Conservation (phyloP, 2,888 invertebrate species). For the Sympetrum striolatum region DNA sequence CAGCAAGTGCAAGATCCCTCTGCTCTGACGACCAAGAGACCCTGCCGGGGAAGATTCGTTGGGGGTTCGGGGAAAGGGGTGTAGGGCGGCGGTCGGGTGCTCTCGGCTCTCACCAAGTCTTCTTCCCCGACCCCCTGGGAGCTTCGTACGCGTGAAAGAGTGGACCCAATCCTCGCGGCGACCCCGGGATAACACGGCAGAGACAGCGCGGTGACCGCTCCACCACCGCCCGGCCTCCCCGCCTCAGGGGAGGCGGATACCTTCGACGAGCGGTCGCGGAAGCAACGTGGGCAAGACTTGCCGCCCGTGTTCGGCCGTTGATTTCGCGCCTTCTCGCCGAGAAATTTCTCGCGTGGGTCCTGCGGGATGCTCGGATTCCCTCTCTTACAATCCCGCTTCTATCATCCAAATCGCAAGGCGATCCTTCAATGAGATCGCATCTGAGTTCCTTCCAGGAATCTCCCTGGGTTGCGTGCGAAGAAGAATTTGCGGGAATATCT, state of each 20-base stretch:
- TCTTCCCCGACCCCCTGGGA: slow-evolving; percentile 34
- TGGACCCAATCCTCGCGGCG: slow-evolving; percentile 36
- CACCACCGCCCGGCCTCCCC: slow-evolving; percentile 37
- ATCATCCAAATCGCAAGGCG: neutral
- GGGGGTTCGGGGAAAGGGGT: slow-evolving; percentile 34
- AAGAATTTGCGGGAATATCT: neutral
- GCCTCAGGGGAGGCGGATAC: slow-evolving; percentile 35
- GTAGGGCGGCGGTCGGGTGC: slow-evolving; percentile 15
- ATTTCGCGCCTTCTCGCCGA: neutral
- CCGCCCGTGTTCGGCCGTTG: neutral
- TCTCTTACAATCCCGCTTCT: neutral
- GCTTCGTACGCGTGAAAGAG: neutral
- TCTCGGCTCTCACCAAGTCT: slow-evolving; percentile 25
- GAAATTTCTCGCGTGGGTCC: neutral
- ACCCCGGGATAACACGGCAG: neutral
- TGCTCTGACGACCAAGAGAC: slow-evolving; percentile 5
- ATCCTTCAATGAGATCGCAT: neutral
- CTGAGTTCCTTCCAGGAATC: neutral
- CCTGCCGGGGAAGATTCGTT: neutral
- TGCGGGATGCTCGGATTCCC: neutral
- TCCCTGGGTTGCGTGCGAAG: neutral
- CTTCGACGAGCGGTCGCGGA: neutral
- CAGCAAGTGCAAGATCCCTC: slow-evolving; percentile 32
- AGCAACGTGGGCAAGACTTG: neutral
- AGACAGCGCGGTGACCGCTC: slow-evolving; percentile 19